Evolutionary conservation across 2,888 invertebrate species (phyloP), one percentile per base, ranked within the genome.

Genomic region (Epinotia bilunana): DNA sequence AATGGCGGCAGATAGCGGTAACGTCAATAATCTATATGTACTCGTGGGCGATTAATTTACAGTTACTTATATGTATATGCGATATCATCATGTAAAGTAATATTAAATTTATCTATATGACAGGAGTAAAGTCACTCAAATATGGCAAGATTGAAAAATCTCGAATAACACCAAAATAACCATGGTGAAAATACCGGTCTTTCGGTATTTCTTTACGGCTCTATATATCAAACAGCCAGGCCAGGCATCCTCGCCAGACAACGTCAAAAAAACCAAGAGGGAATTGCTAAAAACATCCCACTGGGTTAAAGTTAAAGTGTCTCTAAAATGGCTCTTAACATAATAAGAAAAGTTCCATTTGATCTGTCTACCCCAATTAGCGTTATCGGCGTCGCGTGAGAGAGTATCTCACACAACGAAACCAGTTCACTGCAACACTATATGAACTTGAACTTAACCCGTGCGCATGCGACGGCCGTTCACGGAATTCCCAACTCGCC

Each of bases 361-460:
- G 49, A 16, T 49, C 5, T 49, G 16, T 49, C 16, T 49, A 49
- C 49, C 16, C 49, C 16, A 53, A 53, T n/a, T 13, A 53, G n/a
- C n/a, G 0, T n/a, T n/a, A 6, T 53, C 6, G 53, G 53, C 53
- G 53, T 7, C 53, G 7, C n/a, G 53, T n/a, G n/a, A 53, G 46
- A 33, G 18, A 67, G 6, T 39, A 12, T 71, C 71, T 72, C 71
- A 53, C 72, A 64, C 64, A 72, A 64, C 23, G 5, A 33, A 73
- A 73, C 72, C 12, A 18, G 72, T 73, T 60, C 49, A 68, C 68
- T 73, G 65, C 72, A 60, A 65, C 49, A 65, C 60, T 58, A 43
- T 49, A 61, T 64, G 72, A 73, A 73, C 72, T 73, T 73, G 72
- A 73, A 73, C 65, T 73, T 73, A 60, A 72, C 2, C 46, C 18